Base-by-base conservation (phyloP, 2,888 invertebrate species). In the Merodon equestris region DNA sequence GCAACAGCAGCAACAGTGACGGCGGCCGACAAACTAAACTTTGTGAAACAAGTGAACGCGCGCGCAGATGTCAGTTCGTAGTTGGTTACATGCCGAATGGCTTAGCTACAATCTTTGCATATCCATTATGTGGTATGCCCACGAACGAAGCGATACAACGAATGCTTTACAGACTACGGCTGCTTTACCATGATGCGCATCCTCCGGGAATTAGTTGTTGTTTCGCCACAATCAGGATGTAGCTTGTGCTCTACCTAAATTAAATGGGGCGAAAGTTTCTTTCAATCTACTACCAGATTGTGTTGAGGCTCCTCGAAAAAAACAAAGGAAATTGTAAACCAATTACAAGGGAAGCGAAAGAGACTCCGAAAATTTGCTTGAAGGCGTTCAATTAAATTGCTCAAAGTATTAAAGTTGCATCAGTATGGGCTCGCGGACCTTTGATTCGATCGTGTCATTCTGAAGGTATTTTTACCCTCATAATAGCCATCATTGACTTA, bases 61-160 rank as follows among this genome's bases (percentile, higher is more conserved):
- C 79, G 79, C 79, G 64, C 79, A 79, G 79, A 79, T 79, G 79
- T 79, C 79, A 79, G 79, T 74, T 70, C 18, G 68, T 74, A 74
- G 79, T 74, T 70, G 18, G 68, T 74, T 74, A 64, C 74, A 73
- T 70, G 64, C 74, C 58, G 50, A 74, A 68, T 72, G 48, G 50
- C 40, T 40, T n/a, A 45, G 74, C 77, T 68, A 58, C 67, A 48
- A 70, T 79, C 68, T 79, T 74, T 79, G 68, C 74, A 73, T 74
- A 74, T 68, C 74, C 79, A 73, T 74, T 79, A 74, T 48, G 36
- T 40, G 63, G 54, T 58, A 58, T 68, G 68, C 54, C 79, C 63
- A 79, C 74, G 63, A 73, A 68, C 51, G 63, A 67, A 63, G 47
- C 58, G 57, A 79, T 79, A 34, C 53, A 74, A 74, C 58, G 63